A percentile compares a stretch with the other conserved stretches of the same genome.
phyloP scores from a whole-genome alignment of 2,113 vertebrate species.

The Chloropsis hardwickii region DNA sequence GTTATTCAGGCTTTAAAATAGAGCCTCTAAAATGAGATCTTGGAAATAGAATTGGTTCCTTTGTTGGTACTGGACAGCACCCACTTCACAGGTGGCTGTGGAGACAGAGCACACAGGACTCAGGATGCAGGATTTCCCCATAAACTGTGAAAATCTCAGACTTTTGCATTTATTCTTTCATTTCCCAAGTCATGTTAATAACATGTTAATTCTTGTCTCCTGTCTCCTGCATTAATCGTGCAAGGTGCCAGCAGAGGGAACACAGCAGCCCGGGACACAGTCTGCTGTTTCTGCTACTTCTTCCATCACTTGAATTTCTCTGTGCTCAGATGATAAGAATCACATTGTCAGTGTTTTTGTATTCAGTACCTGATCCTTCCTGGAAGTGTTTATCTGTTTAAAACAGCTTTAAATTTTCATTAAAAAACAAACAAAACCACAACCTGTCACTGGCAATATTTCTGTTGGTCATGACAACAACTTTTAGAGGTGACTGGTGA shows the following conservation, averaged over 20 bases:
- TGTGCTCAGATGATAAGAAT: background rate
- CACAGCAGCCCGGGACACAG: background rate
- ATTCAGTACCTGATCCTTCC: constrained; percentile 1
- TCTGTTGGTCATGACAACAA: background rate
- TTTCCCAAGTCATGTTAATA: background rate
- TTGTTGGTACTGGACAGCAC: background rate
- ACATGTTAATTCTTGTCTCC: background rate
- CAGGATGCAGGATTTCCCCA: background rate
- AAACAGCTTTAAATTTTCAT: constrained; percentile 32
- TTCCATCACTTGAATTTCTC: background rate
- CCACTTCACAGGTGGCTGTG: background rate
- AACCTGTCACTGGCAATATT: background rate
- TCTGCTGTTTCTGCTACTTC: background rate
- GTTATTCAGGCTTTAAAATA: background rate
- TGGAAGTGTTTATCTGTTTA: constrained; percentile 20
- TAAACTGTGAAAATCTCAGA: background rate
- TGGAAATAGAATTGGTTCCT: background rate
- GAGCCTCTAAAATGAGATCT: background rate
- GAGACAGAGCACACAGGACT: background rate
- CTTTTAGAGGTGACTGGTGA: constrained; percentile 8
- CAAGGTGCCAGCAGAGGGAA: background rate
- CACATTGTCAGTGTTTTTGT: background rate
- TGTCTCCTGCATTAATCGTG: background rate
- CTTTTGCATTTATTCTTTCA: background rate
- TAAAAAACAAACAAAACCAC: background rate